Evolutionary conservation across 2,888 invertebrate species (phyloP).

Genomic region (Linyphia triangularis): DNA sequence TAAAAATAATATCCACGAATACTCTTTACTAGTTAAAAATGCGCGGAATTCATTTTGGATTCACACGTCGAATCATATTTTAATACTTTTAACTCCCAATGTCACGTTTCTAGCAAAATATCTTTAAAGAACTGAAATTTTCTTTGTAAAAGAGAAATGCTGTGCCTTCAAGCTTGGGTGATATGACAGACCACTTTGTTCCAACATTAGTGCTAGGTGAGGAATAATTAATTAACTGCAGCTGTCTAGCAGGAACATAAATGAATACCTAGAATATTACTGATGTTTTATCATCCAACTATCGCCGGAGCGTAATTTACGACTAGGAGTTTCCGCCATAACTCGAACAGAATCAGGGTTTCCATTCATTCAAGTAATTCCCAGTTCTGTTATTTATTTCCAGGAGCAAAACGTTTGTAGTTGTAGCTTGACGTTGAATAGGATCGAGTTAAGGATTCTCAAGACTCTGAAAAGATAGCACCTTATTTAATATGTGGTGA

Average conservation of each 20-base stretch:
- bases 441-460: not conserved
- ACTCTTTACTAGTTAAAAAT: no score
- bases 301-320: not conserved
- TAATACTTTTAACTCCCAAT: no score
- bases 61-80: no score
- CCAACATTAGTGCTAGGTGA: not conserved
- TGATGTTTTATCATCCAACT: slow-evolving; percentile 17
- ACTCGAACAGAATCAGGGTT: not conserved
- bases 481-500: no score
- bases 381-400: not conserved
- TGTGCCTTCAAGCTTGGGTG: no score
- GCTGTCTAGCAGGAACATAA: not conserved
- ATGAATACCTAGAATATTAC: not conserved
- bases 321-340: not conserved
- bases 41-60: no score
- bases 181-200: slow-evolving; percentile 6
- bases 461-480: not conserved
- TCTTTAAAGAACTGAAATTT: no score
- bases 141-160: no score
- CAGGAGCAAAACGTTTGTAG: not conserved
- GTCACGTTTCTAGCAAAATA: no score
- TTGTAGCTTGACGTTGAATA: not conserved
- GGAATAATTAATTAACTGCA: not conserved
- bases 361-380: not conserved
- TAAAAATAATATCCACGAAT: no score